phyloP scores from a whole-genome alignment of 2,797 vertebrate genomes.

The Coracias cyanogaster region DNA sequence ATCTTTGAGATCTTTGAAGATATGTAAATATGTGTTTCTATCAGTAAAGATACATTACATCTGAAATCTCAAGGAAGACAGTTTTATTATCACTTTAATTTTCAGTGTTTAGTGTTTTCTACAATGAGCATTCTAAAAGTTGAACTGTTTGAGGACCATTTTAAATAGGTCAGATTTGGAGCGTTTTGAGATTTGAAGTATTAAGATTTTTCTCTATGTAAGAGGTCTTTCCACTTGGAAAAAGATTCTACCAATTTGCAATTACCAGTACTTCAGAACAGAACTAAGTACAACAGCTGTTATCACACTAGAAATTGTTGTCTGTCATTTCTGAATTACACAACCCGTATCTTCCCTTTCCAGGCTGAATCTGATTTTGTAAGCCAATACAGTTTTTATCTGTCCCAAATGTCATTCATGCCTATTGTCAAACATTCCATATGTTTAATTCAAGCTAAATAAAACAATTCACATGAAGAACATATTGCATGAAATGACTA shows the following conservation, averaged over 20 bases:
- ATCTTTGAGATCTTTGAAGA: neutral
- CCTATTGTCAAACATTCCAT: neutral
- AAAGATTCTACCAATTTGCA: neutral
- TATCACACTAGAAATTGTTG: neutral
- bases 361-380: conserved; percentile 10
- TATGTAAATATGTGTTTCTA: neutral
- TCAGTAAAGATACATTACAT: neutral
- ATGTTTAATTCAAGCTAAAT: conserved; percentile 20
- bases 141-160: neutral
- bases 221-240: neutral
- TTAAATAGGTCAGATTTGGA: neutral
- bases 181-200: neutral
- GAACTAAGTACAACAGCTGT: neutral
- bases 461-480: neutral
- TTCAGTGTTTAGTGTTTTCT: neutral
- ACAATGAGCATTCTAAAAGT: neutral
- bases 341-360: neutral
- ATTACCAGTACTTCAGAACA: neutral
- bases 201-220: neutral
- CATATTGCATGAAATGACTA: neutral
- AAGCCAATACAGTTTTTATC: neutral
- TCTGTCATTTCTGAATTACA: neutral
- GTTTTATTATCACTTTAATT: neutral
- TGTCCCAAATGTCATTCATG: neutral
- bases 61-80: neutral